Conservation (phyloP, 2,888 invertebrate species). For the Thymelicus acteon region DNA sequence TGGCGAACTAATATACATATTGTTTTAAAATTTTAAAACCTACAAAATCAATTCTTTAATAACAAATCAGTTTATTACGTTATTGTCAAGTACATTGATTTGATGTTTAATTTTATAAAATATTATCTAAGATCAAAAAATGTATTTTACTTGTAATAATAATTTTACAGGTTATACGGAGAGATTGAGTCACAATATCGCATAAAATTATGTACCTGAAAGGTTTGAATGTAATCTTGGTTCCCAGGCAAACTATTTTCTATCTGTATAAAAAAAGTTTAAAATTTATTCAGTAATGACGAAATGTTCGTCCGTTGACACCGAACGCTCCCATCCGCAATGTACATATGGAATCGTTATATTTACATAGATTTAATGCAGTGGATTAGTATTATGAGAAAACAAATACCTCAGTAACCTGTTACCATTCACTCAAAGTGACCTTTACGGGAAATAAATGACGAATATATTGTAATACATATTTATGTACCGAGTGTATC, state of each 20-base stretch:
- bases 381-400: conserved; percentile 62
- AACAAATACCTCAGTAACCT: conserved; percentile 64
- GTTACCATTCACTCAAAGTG: conserved; percentile 59
- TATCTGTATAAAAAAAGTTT: neutral
- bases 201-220: no score
- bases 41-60: no score
- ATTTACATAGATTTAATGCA: conserved; percentile 49
- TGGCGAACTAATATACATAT: neutral
- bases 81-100: no score
- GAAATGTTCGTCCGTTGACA: neutral
- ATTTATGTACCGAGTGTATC: conserved; percentile 17
- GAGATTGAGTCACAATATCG: no score
- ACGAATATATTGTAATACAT: conserved; percentile 28
- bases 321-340: neutral
- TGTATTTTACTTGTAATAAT: no score
- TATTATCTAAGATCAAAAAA: no score
- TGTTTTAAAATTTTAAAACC: neutral
- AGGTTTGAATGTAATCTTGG: no score
- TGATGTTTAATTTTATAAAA: no score
- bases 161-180: no score
- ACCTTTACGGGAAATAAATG: conserved; percentile 26
- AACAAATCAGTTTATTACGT: no score
- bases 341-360: conserved; percentile 48
- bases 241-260: no score
- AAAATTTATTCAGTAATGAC: neutral